Base-by-base conservation (phyloP, 37 sponge, comb jelly and placozoan genomes). In the Cliona cf. orientalis region DNA sequence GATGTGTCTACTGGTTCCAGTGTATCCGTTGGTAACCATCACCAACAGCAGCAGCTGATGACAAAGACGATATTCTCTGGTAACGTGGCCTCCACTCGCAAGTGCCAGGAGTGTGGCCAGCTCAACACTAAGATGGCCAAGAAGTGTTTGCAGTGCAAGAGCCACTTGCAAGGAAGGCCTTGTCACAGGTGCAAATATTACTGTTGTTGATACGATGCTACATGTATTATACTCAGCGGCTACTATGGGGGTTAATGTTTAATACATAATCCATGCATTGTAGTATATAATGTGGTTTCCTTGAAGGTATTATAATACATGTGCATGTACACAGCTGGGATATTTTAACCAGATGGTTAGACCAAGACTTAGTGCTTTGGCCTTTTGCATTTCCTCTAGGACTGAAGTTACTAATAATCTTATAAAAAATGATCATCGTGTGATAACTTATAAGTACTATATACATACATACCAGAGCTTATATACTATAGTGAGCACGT, bases 81-180 rank as follows among this genome's bases (percentile, higher is more conserved):
- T 0, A 79, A 66, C 53, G 28, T 77, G 21, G 23, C 72, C 4
- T 70, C 86, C 12, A 61, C 88, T 11, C 37, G 89, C 38, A 77
- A 69, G 38, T 88, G 89, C 42, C 41, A n/a, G 41, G 89, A 88
- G 78, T 88, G 89, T 60, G 77, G 66, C 1, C 71, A 72, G 46
- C 57, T 75, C 55, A 91, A 91, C 75, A 49, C 80, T 22, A 87
- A 76, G 38, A 91, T 78, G 80, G 87, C 92, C 37, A 91, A 91
- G 88, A 91, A 91, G 58, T 91, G 92, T 74, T 19, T 70, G 3
- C 79, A 72, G 28, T 91, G 92, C 46, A 25, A 67, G 35, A 65
- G 70, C 25, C 79, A 66, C 26, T 55, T 79, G 34, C 79, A 79
- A 38, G 79, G 79, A 17, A 66, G 55, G 49, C 36, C 79, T 46